phyloP scores from a whole-genome alignment of 2,888 invertebrate species.

The Melolontha melolontha region DNA sequence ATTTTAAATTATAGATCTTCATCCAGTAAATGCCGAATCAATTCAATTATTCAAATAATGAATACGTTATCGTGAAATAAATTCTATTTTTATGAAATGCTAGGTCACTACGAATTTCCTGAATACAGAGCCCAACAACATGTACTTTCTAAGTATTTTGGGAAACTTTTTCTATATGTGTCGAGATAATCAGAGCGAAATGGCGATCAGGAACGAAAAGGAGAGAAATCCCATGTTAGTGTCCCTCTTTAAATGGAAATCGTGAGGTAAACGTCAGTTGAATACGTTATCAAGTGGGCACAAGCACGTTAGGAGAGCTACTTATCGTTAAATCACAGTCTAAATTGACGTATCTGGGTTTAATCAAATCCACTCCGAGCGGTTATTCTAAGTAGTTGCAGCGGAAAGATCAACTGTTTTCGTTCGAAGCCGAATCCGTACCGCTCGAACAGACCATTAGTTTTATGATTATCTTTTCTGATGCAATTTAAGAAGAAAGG shows the following conservation, averaged over 20 bases:
- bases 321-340: constrained; percentile 60
- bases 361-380: constrained; percentile 57
- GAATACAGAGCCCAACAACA: too few relatives aligned
- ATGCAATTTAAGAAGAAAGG: too few relatives aligned
- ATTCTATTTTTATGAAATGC: too few relatives aligned
- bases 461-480: too few relatives aligned
- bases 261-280: constrained; percentile 54
- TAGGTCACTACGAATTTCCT: too few relatives aligned
- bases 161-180: too few relatives aligned
- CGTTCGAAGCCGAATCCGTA: constrained; percentile 6
- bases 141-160: too few relatives aligned
- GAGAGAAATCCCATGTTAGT: background rate
- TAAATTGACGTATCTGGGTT: constrained; percentile 60
- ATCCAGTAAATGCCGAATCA: too few relatives aligned
- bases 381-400: constrained; percentile 46
- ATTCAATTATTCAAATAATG: too few relatives aligned
- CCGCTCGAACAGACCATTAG: background rate
- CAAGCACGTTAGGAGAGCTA: constrained; percentile 52
- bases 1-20: too few relatives aligned
- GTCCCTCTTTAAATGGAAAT: constrained; percentile 59
- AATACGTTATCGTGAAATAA: too few relatives aligned
- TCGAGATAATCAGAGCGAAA: background rate
- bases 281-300: constrained; percentile 57
- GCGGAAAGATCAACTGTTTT: constrained; percentile 49
- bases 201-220: background rate